A percentile compares a stretch with the other conserved stretches of the same genome.
These are phyloP conservation scores for Colletes gigas DNA, from an alignment of 1,140 invertebrate species.

Conservation along the genomic window DNA sequence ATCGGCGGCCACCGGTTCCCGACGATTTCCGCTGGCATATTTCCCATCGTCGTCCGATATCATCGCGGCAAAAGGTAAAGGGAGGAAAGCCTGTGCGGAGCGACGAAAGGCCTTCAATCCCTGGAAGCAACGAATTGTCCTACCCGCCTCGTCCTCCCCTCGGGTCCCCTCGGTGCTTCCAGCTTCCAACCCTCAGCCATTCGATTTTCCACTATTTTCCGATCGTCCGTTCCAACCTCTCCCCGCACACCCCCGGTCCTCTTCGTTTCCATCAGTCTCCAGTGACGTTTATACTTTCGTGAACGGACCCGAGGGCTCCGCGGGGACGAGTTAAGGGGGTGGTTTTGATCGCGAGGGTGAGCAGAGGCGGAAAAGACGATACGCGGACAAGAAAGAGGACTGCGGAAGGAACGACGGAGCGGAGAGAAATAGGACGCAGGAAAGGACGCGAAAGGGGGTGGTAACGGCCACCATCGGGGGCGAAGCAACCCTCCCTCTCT, in stretches of 20 bases:
- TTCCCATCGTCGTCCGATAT: constrained; percentile 45
- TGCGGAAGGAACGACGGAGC: constrained; percentile 15
- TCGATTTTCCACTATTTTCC: constrained; percentile 69
- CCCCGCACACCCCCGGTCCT: constrained; percentile 44
- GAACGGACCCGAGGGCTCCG: constrained; percentile 61
- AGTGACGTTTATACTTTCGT: constrained; percentile 67
- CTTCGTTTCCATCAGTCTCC: constrained; percentile 62
- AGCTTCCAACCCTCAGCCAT: constrained; percentile 51
- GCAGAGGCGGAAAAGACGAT: constrained; percentile 31
- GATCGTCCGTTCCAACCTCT: constrained; percentile 55
- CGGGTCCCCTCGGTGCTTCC: constrained; percentile 12
- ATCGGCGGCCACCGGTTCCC: constrained; percentile 39
- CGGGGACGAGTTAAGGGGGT: constrained; percentile 58
- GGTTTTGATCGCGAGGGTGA: constrained; percentile 62
- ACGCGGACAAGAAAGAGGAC: constrained; percentile 29
- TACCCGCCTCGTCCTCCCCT: background rate
- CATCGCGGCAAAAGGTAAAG: constrained; percentile 42
- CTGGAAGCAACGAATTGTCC: constrained; percentile 55
- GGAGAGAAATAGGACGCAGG: constrained; percentile 41
- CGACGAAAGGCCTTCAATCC: constrained; percentile 48
- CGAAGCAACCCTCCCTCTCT: constrained; percentile 58
- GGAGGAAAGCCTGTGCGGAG: constrained; percentile 8
- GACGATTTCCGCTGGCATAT: constrained; percentile 46
- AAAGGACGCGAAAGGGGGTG: constrained; percentile 35
- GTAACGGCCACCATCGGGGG: constrained; percentile 70